Conservation (phyloP, 1,140 invertebrate species). For the Cephus cinctus region DNA sequence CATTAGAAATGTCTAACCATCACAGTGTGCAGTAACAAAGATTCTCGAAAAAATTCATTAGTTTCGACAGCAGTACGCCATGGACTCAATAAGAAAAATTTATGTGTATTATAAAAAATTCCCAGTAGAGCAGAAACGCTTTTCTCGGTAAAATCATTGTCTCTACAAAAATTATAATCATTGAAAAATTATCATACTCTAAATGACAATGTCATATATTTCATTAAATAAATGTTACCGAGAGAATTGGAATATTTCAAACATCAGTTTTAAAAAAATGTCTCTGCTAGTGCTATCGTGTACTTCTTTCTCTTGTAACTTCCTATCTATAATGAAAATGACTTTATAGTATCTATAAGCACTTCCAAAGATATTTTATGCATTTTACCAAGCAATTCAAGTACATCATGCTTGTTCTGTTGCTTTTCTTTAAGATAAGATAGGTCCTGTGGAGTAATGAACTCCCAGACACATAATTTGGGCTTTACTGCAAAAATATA, state of each 20-base stretch:
- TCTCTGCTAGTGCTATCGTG: slow-evolving; percentile 16
- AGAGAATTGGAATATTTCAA: slow-evolving; percentile 36
- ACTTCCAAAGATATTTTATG: no score
- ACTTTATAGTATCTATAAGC: no score
- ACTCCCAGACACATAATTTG: slow-evolving; percentile 31
- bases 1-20: slow-evolving; percentile 28
- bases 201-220: slow-evolving; percentile 9
- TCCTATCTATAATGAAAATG: no score
- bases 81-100: slow-evolving; percentile 30
- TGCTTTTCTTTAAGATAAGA: slow-evolving; percentile 26
- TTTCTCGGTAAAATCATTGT: slow-evolving; percentile 36
- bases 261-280: slow-evolving; percentile 31
- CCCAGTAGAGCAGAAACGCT: slow-evolving; percentile 33
- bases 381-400: slow-evolving; percentile 34
- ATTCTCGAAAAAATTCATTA: slow-evolving; percentile 32
- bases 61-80: slow-evolving; percentile 30
- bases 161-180: slow-evolving; percentile 24
- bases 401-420: slow-evolving; percentile 21
- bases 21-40: slow-evolving; percentile 28
- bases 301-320: no score
- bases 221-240: slow-evolving; percentile 23
- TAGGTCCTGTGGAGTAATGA: slow-evolving; percentile 29
- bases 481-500: slow-evolving; percentile 18
- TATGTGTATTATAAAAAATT: slow-evolving; percentile 34
- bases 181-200: not conserved